These are phyloP conservation scores for Centruroides vittatus DNA, from an alignment of 1,140 invertebrate genomes.

Conservation along the genomic window DNA sequence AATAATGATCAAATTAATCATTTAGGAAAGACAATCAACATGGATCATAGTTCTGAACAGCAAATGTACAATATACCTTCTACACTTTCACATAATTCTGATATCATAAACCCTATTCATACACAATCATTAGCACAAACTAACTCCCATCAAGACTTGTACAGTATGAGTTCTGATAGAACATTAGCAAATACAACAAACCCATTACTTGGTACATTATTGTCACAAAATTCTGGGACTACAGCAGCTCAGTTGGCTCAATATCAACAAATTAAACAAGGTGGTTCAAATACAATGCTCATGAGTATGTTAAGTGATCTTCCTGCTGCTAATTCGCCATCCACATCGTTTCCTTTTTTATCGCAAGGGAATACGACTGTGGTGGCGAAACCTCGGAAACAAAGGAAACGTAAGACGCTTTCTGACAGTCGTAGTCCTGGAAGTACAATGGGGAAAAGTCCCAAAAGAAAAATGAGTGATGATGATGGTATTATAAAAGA, in stretches of 20 bases:
- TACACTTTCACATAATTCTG: too few relatives aligned
- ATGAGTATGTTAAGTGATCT: constrained; percentile 31
- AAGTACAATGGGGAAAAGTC: constrained; percentile 25
- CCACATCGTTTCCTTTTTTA: constrained; percentile 10
- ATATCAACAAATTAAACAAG: constrained; percentile 10
- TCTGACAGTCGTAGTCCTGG: constrained; percentile 14
- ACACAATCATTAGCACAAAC: too few relatives aligned
- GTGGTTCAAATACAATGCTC: constrained; percentile 25
- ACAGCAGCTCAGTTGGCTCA: not conserved
- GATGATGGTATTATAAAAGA: constrained; percentile 19
- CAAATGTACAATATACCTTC: not conserved
- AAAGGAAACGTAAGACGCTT: constrained; percentile 18
- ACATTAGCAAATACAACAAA: not conserved
- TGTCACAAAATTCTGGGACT: not conserved
- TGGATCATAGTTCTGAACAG: constrained; percentile 3
- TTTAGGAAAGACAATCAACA: constrained; percentile 2
- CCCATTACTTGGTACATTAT: not conserved
- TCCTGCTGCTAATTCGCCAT: constrained; percentile 20
- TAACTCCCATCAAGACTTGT: not conserved
- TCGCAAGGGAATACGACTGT: not conserved
- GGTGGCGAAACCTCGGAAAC: constrained; percentile 15
- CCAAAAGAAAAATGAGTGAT: constrained; percentile 28
- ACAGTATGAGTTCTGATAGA: not conserved
- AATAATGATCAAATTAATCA: not conserved
- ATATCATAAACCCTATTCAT: too few relatives aligned